These are phyloP conservation scores for Elegia similella DNA, from an alignment of 2,888 invertebrate species.

Conservation along the genomic window DNA sequence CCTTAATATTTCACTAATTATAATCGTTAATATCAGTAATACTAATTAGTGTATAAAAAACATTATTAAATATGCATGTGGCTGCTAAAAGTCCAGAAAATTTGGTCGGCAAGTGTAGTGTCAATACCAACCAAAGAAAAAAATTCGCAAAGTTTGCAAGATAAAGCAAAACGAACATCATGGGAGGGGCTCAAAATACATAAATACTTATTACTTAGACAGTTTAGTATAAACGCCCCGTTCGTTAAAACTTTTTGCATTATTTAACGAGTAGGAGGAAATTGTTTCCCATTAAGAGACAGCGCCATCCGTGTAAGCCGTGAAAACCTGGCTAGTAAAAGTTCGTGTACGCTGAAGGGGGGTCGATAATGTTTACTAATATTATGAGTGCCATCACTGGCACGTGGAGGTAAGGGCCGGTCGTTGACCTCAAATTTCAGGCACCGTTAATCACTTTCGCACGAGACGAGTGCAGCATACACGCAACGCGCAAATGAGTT, in stretches of 20 bases:
- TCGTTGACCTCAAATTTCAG: slow-evolving; percentile 60
- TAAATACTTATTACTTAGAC: slow-evolving; percentile 40
- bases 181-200: slow-evolving; percentile 25
- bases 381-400: slow-evolving; percentile 31
- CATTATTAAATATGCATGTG: background rate
- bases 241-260: slow-evolving; percentile 56
- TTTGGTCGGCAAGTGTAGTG: background rate
- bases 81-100: background rate
- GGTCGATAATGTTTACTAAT: slow-evolving; percentile 38
- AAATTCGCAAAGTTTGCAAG: slow-evolving; percentile 18
- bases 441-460: slow-evolving; percentile 69
- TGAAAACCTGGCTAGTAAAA: slow-evolving; percentile 28
- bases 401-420: slow-evolving; percentile 68
- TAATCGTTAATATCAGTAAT: too few relatives aligned
- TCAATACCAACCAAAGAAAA: slow-evolving; percentile 17
- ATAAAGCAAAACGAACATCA: slow-evolving; percentile 24
- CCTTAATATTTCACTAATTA: too few relatives aligned
- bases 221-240: slow-evolving; percentile 44
- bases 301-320: slow-evolving; percentile 26
- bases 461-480: slow-evolving; percentile 41
- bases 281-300: slow-evolving; percentile 34
- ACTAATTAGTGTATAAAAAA: too few relatives aligned
- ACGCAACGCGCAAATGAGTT: slow-evolving; percentile 31
- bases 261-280: slow-evolving; percentile 43
- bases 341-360: slow-evolving; percentile 22